phyloP scores from a whole-genome alignment of 2,113 vertebrate genomes.

The Toxotes chatareus region DNA sequence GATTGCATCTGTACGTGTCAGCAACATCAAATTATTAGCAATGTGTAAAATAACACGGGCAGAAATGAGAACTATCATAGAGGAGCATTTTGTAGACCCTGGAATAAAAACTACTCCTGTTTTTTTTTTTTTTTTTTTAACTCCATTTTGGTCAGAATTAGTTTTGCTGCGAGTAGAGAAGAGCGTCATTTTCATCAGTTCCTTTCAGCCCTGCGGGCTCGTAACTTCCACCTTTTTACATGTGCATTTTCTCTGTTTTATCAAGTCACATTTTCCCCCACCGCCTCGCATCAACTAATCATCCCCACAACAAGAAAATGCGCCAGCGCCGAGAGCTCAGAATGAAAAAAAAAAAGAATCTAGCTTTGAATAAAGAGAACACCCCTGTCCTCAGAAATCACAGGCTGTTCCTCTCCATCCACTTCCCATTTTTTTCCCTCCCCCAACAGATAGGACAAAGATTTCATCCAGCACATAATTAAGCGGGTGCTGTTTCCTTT shows the following conservation, averaged over 20 bases:
- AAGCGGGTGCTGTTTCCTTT: slow-evolving; percentile 40
- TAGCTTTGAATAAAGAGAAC: slow-evolving; percentile 5
- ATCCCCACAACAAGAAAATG: neutral
- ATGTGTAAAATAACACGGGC: neutral
- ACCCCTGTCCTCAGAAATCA: slow-evolving; percentile 5
- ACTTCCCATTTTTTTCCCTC: neutral
- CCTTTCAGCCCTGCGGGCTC: neutral
- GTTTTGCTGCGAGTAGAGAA: neutral
- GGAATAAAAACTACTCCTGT: neutral
- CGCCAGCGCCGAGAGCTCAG: neutral
- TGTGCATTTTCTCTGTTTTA: neutral
- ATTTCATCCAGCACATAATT: slow-evolving; percentile 39
- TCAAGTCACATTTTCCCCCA: neutral
- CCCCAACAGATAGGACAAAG: slow-evolving; percentile 5
- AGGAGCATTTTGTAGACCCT: neutral
- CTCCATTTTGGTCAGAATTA: neutral
- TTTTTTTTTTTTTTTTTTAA: neutral
- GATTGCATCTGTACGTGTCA: neutral
- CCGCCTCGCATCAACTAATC: neutral
- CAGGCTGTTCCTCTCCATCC: neutral
- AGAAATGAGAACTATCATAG: neutral
- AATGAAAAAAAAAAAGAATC: neutral
- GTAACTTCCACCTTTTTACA: neutral
- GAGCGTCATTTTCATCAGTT: neutral
- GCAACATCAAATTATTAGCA: neutral